phyloP scores from a whole-genome alignment of 2,113 vertebrate genomes.

The Scomber colias region DNA sequence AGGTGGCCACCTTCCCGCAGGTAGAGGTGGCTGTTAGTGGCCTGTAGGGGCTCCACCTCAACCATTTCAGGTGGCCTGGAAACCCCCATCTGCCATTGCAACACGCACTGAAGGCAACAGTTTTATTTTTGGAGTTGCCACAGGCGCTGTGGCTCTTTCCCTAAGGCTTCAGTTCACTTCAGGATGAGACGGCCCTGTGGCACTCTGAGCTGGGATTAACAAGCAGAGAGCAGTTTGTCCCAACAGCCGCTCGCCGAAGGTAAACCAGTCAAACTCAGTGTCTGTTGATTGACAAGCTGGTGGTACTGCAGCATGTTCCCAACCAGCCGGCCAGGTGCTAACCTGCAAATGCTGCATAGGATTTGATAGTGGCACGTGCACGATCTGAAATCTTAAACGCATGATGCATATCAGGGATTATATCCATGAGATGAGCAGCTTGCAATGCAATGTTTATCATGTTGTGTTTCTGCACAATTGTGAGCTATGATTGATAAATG shows the following conservation, averaged over 20 bases:
- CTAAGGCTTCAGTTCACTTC: constrained; percentile 71
- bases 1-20: constrained; percentile 29
- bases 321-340: constrained; percentile 26
- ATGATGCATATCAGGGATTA: constrained; percentile 52
- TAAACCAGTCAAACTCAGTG: constrained; percentile 79
- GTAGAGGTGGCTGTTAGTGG: constrained; percentile 40
- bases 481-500: not conserved
- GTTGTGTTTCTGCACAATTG: constrained; percentile 28
- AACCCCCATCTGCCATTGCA: constrained; percentile 70
- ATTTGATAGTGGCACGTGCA: constrained; percentile 53
- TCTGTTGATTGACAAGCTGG: constrained; percentile 71
- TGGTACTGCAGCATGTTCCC: constrained; percentile 40
- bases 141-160: constrained; percentile 71
- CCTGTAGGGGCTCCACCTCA: constrained; percentile 74
- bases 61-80: constrained; percentile 80
- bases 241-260: constrained; percentile 78
- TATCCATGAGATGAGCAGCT: constrained; percentile 22
- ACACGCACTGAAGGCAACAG: constrained; percentile 71
- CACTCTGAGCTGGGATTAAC: constrained; percentile 77
- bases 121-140: constrained; percentile 88
- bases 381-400: constrained; percentile 52
- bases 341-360: constrained; percentile 42
- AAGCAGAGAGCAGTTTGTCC: constrained; percentile 77
- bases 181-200: constrained; percentile 75
- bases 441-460: constrained; percentile 21